phyloP scores from a whole-genome alignment of 2,888 invertebrate genomes.

The Archips crataeganus region DNA sequence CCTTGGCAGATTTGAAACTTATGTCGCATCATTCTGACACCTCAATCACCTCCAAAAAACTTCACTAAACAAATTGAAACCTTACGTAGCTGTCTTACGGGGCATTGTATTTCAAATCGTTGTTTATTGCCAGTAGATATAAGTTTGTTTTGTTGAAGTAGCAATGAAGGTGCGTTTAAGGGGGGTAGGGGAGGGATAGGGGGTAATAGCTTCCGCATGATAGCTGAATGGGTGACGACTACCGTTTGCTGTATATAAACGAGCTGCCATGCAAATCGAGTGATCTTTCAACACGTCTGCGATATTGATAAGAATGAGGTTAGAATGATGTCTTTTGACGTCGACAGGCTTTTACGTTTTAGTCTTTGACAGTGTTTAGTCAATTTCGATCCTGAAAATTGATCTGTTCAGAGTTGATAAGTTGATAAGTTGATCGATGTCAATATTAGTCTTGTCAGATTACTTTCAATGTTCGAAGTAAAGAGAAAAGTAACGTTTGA shows the following conservation, averaged over 20 bases:
- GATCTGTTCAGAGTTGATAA: not conserved
- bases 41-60: conserved; percentile 46
- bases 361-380: conserved; percentile 18
- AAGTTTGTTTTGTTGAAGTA: conserved; percentile 36
- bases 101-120: conserved; percentile 16
- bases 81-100: conserved; percentile 18
- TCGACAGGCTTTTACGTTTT: conserved; percentile 22
- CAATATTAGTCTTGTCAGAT: no score
- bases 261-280: conserved; percentile 38
- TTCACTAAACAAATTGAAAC: conserved; percentile 8
- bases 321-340: conserved; percentile 30
- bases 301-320: conserved; percentile 37
- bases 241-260: conserved; percentile 34
- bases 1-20: conserved; percentile 60
- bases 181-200: conserved; percentile 40
- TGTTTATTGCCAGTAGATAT: conserved; percentile 17
- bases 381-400: not conserved
- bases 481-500: no score
- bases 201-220: conserved; percentile 70
- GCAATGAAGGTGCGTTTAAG: conserved; percentile 38
- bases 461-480: no score
- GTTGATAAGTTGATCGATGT: not conserved
- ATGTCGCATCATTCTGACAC: conserved; percentile 57
- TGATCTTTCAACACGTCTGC: conserved; percentile 41
- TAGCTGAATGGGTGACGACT: conserved; percentile 59